Evolutionary conservation across 2,797 vertebrate species (phyloP), one percentile per base, ranked within the genome.

Genomic region (Phrynocephalus vlangalii): DNA sequence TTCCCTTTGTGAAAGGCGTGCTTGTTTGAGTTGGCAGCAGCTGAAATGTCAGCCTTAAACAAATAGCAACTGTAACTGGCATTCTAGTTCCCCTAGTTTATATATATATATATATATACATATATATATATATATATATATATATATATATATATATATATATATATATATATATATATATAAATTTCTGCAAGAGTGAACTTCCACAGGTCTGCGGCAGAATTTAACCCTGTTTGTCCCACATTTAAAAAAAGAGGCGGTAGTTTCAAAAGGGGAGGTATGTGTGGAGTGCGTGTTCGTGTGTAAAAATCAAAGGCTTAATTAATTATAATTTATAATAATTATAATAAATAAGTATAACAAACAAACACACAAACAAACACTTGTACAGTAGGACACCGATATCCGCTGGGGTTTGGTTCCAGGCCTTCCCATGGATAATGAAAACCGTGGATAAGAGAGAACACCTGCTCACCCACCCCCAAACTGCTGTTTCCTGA

Each of bases 21-120:
- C 50, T 83, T 92, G 86, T 92, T 92, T 89, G 89, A 84, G 76
- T 93, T 94, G 95, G 94, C 94, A 94, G 86, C 18, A 83, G 89
- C 83, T 13, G 76, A 89, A 90, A 89, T 88, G 87, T 92, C 3
- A 88, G 71, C 56, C 70, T 90, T 88, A n/a, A 1, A 90, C 87
- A 85, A 90, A 44, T 75, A 94, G 22, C 5, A 67, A 60, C 33
- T 90, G 88, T 79, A 77, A 50, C 60, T 67, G 73, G 1, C 0
- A 67, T 4, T 22, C 79, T 90, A 83, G 87, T 85, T 81, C 48
- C 70, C n/a, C 18, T 0, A 38, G 82, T 28, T 56, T 71, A 20
- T 63, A 13, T 56, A 13, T 56, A 13, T 56, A 13, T 56, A 13
- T 56, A 13, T 52, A 11, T 52, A 10, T 52, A 10, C 3, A 10